Evolutionary conservation across 2,113 vertebrate species (phyloP).

Genomic region (Parotia lawesii): DNA sequence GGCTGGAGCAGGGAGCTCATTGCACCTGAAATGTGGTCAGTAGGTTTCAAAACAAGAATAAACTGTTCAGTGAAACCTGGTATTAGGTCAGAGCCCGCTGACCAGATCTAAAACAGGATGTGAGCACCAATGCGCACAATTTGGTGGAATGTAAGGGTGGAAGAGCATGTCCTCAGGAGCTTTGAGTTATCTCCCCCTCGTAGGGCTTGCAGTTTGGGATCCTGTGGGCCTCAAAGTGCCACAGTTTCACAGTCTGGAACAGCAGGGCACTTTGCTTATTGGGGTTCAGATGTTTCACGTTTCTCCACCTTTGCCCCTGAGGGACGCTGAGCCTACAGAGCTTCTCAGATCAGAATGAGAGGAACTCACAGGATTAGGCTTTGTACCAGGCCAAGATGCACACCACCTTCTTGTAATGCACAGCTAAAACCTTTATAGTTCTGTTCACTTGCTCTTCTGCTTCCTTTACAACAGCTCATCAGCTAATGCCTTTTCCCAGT

Average conservation of each 20-base stretch:
- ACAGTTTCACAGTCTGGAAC: neutral
- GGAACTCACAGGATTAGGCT: neutral
- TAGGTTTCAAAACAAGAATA: neutral
- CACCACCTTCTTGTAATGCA: neutral
- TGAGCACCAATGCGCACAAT: fast-evolving
- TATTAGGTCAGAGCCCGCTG: neutral
- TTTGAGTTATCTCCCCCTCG: neutral
- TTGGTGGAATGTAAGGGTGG: neutral
- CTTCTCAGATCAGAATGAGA: neutral
- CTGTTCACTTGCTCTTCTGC: neutral
- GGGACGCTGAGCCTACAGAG: neutral
- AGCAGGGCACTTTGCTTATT: neutral
- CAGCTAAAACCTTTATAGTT: neutral
- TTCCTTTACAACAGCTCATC: neutral
- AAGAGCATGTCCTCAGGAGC: neutral
- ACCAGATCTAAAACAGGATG: neutral
- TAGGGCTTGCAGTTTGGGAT: neutral
- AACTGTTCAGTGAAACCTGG: neutral
- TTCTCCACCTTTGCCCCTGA: neutral
- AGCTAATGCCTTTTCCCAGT: neutral
- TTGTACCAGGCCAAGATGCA: neutral
- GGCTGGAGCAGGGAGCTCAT: neutral
- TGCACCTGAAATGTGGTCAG: neutral
- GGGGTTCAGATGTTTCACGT: neutral
- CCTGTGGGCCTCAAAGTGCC: neutral